Base-by-base conservation (phyloP, 2,797 vertebrate genomes). In the Strix occidentalis region DNA sequence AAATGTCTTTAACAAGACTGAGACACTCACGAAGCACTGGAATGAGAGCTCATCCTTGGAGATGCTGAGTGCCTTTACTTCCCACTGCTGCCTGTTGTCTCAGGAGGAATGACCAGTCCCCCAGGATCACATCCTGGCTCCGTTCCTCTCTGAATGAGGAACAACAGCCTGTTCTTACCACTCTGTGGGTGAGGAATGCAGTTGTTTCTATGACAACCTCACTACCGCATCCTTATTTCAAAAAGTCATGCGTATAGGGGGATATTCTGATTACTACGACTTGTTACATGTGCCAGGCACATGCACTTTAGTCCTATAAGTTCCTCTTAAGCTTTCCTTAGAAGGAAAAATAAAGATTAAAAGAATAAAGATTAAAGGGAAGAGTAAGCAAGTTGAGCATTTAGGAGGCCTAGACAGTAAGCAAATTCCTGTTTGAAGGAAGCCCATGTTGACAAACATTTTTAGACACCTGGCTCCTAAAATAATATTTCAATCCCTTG, bases 171-270 rank as follows among this genome's bases (percentile, higher is more conserved):
- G 26, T 41, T 76, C 77, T 83, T 43, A 35, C 71, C 58, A 9
- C 23, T n/a, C 39, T 15, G 35, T 25, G 53, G 82, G 63, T 45
- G 61, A 65, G 2, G 15, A 37, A 61, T 19, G 64, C 37, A 20
- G 60, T 33, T 26, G 51, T 92, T 84, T 57, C 94, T 80, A 74
- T 57, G 68, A 57, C 83, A 89, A 93, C 82, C 35, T 50, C 64
- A 50, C 35, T 63, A 46, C 48, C 1, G 4, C 71, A 66, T 53
- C 53, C 57, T 28, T 31, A 15, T 50, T 37, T 70, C 16, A 16
- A 71, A 69, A 70, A 79, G 16, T 25, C 17, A 0, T 16, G 39
- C 14, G 23, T 45, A 43, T 11, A 17, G 35, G 11, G 33, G 57
- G 24, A 53, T n/a, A 23, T 39, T 85, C 56, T 58, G 43, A 24